These are phyloP conservation scores for Nemopilema nomurai DNA, from an alignment of 30 jellyfish, hydroid and myxozoan species.

Conservation along the genomic window DNA sequence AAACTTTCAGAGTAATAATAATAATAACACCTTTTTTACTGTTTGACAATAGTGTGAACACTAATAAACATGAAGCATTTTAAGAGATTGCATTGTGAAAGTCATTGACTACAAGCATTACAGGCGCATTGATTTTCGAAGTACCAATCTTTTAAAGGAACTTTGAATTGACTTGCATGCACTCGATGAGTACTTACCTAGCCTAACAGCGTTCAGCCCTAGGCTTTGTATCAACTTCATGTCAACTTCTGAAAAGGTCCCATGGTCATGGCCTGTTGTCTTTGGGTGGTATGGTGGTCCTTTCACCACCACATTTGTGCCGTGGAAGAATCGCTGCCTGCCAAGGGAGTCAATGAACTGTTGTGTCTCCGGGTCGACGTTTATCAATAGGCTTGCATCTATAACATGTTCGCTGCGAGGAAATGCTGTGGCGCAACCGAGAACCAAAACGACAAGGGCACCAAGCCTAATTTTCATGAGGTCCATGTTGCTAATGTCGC, in stretches of 20 bases:
- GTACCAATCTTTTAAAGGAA: no score
- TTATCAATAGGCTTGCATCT: slow-evolving; percentile 57
- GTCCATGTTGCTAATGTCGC: neutral
- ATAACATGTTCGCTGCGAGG: neutral
- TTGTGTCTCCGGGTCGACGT: slow-evolving; percentile 87
- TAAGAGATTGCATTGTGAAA: no score
- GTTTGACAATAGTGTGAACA: neutral
- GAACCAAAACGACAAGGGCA: neutral
- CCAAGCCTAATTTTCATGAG: neutral
- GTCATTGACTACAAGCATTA: no score
- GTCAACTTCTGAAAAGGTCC: slow-evolving; percentile 84
- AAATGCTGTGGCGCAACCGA: neutral
- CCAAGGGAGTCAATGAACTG: slow-evolving; percentile 79
- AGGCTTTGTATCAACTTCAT: slow-evolving; percentile 79
- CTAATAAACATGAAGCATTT: no score
- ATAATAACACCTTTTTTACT: no score
- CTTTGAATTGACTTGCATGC: no score
- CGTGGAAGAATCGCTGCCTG: slow-evolving; percentile 90
- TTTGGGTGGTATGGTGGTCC: slow-evolving; percentile 90
- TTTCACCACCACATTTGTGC: slow-evolving; percentile 92
- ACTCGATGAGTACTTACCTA: slow-evolving; percentile 74
- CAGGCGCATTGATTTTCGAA: no score
- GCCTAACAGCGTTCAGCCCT: slow-evolving; percentile 85
- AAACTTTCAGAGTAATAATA: neutral
- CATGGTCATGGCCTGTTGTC: slow-evolving; percentile 60